Conservation (phyloP, 2,797 vertebrate species). For the Lagothrix lagotricha region DNA sequence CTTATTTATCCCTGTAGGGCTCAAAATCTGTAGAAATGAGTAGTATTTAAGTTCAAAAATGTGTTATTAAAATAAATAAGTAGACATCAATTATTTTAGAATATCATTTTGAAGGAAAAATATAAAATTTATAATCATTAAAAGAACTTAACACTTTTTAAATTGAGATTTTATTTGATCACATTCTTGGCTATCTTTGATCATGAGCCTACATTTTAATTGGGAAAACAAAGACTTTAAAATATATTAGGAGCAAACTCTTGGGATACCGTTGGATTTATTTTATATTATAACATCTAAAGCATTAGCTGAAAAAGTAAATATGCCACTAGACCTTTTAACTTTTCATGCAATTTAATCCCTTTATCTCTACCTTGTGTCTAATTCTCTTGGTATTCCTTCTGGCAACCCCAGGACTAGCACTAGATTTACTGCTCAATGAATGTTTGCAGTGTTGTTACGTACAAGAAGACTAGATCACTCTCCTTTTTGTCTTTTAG, state of each 20-base stretch:
- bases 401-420: neutral
- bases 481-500: neutral
- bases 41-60: neutral
- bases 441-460: neutral
- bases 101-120: neutral
- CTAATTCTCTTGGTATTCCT: neutral
- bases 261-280: neutral
- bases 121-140: neutral
- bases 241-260: neutral
- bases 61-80: neutral
- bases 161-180: neutral
- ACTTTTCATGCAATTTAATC: neutral
- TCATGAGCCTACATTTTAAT: neutral
- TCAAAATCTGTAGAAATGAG: neutral
- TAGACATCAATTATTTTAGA: neutral
- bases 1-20: neutral
- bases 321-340: neutral
- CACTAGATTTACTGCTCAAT: neutral
- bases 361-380: neutral
- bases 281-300: neutral
- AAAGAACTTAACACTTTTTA: neutral
- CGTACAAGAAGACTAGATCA: neutral
- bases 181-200: neutral
- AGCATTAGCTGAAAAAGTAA: neutral
- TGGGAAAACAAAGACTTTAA: neutral